Evolutionary conservation across 2,888 invertebrate species (phyloP).

Genomic region (Spialia ferax): DNA sequence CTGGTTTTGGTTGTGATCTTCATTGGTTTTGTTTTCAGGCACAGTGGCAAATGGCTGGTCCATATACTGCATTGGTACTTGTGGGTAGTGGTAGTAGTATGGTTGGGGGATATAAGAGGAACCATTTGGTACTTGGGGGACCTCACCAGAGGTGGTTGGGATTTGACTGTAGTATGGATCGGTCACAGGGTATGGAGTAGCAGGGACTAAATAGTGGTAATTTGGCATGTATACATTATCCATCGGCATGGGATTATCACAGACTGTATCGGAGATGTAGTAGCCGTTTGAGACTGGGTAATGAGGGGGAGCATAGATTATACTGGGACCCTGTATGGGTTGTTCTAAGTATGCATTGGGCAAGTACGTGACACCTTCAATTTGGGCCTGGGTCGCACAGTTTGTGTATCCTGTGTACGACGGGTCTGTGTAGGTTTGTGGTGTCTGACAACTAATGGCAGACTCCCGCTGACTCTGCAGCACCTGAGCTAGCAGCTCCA

Average conservation of each 20-base stretch:
- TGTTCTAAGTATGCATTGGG: slow-evolving; percentile 74
- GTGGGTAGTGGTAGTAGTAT: slow-evolving; percentile 73
- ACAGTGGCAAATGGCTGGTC: slow-evolving; percentile 48
- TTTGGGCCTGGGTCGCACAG: slow-evolving; percentile 71
- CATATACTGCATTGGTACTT: slow-evolving; percentile 61
- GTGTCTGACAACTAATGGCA: slow-evolving; percentile 60
- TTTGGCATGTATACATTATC: slow-evolving; percentile 72
- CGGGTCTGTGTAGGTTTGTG: slow-evolving; percentile 59
- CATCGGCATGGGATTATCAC: slow-evolving; percentile 58
- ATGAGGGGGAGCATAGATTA: slow-evolving; percentile 71
- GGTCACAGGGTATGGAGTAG: slow-evolving; percentile 58
- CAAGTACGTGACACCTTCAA: slow-evolving; percentile 70
- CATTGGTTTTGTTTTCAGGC: slow-evolving; percentile 49
- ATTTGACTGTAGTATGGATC: slow-evolving; percentile 63
- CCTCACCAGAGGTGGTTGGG: slow-evolving; percentile 58
- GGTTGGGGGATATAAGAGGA: slow-evolving; percentile 71
- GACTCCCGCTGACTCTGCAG: slow-evolving; percentile 78
- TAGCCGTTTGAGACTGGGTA: slow-evolving; percentile 71
- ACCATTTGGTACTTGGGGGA: slow-evolving; percentile 58
- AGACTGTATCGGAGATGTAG: slow-evolving; percentile 62
- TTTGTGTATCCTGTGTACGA: slow-evolving; percentile 60
- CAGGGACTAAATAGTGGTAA: slow-evolving; percentile 75
- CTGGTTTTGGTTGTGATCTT: slow-evolving; percentile 49
- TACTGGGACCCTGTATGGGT: slow-evolving; percentile 63
- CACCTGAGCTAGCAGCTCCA: slow-evolving; percentile 95